phyloP scores from a whole-genome alignment of 2,797 vertebrate species.

The Sylvilagus floridanus region DNA sequence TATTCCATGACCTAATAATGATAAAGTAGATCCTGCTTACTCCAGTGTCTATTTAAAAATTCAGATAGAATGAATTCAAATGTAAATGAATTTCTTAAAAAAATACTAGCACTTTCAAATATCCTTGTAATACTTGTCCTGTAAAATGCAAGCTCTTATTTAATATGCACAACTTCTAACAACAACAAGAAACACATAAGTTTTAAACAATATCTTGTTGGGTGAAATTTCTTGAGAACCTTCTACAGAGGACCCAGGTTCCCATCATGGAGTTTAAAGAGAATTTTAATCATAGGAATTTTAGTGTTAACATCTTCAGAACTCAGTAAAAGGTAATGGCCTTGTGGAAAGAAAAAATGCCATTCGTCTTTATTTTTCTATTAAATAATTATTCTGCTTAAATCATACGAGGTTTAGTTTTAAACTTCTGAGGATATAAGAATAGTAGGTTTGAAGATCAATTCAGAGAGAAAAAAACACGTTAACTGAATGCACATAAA shows the following conservation, averaged over 20 bases:
- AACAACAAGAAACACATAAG: constrained; percentile 39
- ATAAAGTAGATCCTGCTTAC: not conserved
- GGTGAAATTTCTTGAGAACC: constrained; percentile 45
- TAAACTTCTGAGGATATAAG: constrained; percentile 46
- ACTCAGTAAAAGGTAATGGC: constrained; percentile 63
- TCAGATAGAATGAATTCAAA: constrained; percentile 57
- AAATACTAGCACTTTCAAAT: constrained; percentile 22
- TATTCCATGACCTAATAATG: not conserved
- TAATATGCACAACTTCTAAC: constrained; percentile 56
- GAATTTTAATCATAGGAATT: constrained; percentile 62
- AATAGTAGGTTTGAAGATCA: constrained; percentile 39
- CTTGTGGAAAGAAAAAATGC: constrained; percentile 28
- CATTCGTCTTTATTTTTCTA: constrained; percentile 47
- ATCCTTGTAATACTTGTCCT: constrained; percentile 30
- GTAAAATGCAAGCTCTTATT: not conserved
- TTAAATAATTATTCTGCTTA: constrained; percentile 50
- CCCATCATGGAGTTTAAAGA: constrained; percentile 44
- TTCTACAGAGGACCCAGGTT: not conserved
- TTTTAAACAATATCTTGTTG: constrained; percentile 73
- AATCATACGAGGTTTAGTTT: constrained; percentile 60
- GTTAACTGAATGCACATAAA: constrained; percentile 56
- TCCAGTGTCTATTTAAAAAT: constrained; percentile 42
- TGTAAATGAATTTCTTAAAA: constrained; percentile 56
- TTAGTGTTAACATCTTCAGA: constrained; percentile 54
- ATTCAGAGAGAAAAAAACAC: not conserved